A percentile compares a stretch with the other conserved stretches of the same genome.
phyloP scores from a whole-genome alignment of 2,797 vertebrate species.

The Clarias fuscus region DNA sequence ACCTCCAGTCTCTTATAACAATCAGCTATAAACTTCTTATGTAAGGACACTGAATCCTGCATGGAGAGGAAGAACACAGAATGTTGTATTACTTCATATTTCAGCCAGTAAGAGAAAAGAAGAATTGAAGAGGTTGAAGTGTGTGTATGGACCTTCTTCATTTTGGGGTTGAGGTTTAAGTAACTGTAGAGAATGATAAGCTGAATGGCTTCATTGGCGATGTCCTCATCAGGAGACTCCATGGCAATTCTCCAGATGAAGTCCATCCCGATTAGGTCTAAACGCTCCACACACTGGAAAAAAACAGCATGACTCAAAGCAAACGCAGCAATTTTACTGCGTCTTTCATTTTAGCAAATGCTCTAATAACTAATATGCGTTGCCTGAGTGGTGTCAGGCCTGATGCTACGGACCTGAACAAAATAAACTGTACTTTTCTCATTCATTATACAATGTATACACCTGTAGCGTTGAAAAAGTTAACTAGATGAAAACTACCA shows the following conservation, averaged over 20 bases:
- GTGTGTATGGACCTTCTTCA: conserved; percentile 86
- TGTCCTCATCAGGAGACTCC: conserved; percentile 99
- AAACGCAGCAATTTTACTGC: background rate
- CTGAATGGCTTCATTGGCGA: conserved; percentile 98
- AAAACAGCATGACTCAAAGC: background rate
- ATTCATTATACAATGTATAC: background rate
- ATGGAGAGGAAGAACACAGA: background rate
- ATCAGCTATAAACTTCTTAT: conserved; percentile 99
- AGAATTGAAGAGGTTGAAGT: background rate
- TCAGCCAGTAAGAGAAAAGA: background rate
- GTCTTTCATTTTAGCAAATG: background rate
- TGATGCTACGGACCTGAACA: background rate
- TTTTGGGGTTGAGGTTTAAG: conserved; percentile 94
- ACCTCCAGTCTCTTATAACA: conserved; percentile 98
- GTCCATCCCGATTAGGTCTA: conserved; percentile 97
- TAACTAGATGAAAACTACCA: conserved; percentile 37
- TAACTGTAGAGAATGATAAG: conserved; percentile 99
- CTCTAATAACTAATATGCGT: background rate
- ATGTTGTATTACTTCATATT: background rate
- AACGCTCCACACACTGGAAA: conserved; percentile 92
- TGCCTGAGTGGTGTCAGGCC: background rate
- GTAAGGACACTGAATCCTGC: conserved; percentile 96
- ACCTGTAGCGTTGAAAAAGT: background rate
- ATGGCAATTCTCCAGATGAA: conserved; percentile 99
- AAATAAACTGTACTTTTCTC: background rate